Percentiles rank a stretch among this genome's conserved stretches.
These are phyloP conservation scores for Pantherophis vulpinus DNA, from an alignment of 2,797 vertebrate genomes.

Conservation along the genomic window DNA sequence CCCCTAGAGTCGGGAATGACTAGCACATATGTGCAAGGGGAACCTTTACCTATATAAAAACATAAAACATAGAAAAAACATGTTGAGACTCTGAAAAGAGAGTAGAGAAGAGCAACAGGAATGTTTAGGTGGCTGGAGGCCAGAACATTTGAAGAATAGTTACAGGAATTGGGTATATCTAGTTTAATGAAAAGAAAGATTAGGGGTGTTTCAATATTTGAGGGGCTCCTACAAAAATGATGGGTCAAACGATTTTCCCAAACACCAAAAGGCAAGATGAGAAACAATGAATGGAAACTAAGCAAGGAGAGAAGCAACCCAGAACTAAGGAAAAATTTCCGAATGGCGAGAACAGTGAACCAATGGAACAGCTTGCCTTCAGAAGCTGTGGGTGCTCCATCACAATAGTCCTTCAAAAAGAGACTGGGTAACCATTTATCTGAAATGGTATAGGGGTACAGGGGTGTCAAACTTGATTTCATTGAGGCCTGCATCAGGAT, in stretches of 20 bases:
- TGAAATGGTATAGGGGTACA: too few species aligned
- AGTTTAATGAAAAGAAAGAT: not conserved
- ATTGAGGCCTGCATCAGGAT: too few species aligned
- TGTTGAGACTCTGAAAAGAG: not conserved
- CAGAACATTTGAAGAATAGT: not conserved
- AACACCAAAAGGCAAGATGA: not conserved
- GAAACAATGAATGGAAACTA: not conserved
- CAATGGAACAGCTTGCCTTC: not conserved
- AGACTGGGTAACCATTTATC: too few species aligned
- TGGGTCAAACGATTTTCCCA: not conserved
- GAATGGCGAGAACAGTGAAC: fast-evolving
- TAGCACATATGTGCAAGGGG: too few species aligned
- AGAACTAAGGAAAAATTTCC: not conserved
- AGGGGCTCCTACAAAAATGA: not conserved
- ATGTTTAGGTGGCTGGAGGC: not conserved
- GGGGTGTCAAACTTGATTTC: too few species aligned
- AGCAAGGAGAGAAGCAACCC: not conserved
- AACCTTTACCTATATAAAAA: not conserved
- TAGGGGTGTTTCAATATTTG: not conserved
- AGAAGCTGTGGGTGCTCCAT: too few species aligned
- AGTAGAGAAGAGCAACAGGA: not conserved
- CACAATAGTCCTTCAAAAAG: too few species aligned
- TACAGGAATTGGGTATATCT: not conserved
- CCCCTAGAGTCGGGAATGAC: too few species aligned
- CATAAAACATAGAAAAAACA: not conserved